Evolutionary conservation across 2,888 invertebrate genomes (phyloP).

Genomic region (Mythimna lalbum): DNA sequence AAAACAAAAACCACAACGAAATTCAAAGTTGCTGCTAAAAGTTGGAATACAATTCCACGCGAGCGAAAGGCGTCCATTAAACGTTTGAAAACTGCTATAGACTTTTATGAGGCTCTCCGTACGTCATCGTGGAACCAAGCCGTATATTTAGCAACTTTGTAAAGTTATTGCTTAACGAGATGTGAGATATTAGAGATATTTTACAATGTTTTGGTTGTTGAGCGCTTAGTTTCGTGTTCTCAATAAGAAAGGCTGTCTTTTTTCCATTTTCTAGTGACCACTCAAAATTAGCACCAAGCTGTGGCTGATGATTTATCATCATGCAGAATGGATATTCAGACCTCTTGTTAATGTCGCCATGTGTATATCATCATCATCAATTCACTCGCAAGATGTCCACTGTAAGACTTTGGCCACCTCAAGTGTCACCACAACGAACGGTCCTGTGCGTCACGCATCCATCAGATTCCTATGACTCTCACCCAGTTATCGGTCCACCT

Average conservation of each 20-base stretch:
- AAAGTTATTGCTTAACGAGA: constrained; percentile 68
- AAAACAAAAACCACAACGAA: constrained; percentile 62
- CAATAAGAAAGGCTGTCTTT: neutral
- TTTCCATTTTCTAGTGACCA: neutral
- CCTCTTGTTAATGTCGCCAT: neutral
- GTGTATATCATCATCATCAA: too few species aligned
- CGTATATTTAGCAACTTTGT: constrained; percentile 77
- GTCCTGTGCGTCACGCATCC: too few species aligned
- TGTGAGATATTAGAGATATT: constrained; percentile 53
- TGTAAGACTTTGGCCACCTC: too few species aligned
- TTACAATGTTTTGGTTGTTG: constrained; percentile 51
- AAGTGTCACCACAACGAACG: too few species aligned
- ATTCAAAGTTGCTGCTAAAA: constrained; percentile 66
- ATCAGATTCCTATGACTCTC: too few species aligned
- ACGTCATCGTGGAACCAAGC: constrained; percentile 69
- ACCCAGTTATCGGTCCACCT: too few species aligned
- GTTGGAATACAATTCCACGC: constrained; percentile 68
- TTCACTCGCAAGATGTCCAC: too few species aligned
- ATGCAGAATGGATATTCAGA: too few species aligned
- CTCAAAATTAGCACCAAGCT: neutral
- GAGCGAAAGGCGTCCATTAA: constrained; percentile 71
- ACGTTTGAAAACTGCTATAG: constrained; percentile 72
- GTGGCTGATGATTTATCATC: too few species aligned
- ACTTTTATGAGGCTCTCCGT: constrained; percentile 76
- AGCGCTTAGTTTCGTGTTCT: constrained; percentile 13